Base-by-base conservation (phyloP, 2,888 invertebrate species). In the Epirrhoe alternata region DNA sequence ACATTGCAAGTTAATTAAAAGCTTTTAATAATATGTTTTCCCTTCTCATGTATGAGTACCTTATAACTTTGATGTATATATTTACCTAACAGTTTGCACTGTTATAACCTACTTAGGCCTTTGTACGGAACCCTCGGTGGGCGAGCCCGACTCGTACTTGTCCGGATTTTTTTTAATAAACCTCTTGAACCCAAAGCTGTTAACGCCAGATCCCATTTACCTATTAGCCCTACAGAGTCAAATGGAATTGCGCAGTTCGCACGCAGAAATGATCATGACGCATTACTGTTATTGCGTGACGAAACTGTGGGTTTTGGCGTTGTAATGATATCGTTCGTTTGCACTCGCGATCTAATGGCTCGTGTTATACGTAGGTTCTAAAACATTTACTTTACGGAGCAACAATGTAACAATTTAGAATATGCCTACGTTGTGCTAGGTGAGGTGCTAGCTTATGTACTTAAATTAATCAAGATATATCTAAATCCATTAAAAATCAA, bases 191-290 rank as follows among this genome's bases (percentile, higher is more conserved):
- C 14, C 47, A 14, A 47, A 47, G 47, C 47, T 14, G 14, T 16
- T 16, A 47, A 47, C 14, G 16, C 47, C 47, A 47, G 47, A 14
- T 47, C 5, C 16, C 58, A 61, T 63, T 64, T 64, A 67, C 69
- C 66, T 57, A 52, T 63, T n/a, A 65, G 68, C 70, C 60, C 70
- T 68, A 71, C 49, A 51, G 57, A 71, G 66, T 68, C 74, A 66
- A 74, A 71, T 69, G 70, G 66, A 65, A 74, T 72, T 73, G 67
- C 74, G 74, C 71, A 72, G 68, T 70, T 71, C 62, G 66, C 65
- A 61, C 66, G 30, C 73, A 69, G 74, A 74, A 72, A 69, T 74
- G 70, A 67, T 71, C 72, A 61, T 64, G 71, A 71, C 70, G 70
- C 72, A 66, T 71, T 71, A 71, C 72, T 72, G 69, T 71, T 71